These are phyloP conservation scores for Labeo calbasu DNA, from an alignment of 2,797 vertebrate species.

Conservation along the genomic window DNA sequence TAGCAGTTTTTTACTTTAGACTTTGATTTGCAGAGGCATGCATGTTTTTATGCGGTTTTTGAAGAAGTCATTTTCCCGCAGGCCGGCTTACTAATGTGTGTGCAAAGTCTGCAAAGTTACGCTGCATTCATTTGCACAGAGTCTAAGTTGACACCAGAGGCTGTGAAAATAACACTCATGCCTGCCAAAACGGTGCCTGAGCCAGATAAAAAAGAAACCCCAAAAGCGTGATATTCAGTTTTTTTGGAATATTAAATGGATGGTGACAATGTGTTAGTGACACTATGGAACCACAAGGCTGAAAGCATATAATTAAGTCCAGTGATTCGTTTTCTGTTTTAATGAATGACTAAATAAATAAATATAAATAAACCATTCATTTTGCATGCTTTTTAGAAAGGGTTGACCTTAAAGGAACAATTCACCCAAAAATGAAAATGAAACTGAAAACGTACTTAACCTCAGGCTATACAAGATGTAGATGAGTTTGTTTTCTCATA, in stretches of 20 bases:
- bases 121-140: conserved; percentile 69
- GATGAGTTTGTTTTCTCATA: background rate
- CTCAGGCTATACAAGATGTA: background rate
- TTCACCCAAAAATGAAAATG: background rate
- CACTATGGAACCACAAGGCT: background rate
- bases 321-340: conserved; percentile 8
- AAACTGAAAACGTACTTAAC: background rate
- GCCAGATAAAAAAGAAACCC: conserved; percentile 37
- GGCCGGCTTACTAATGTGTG: conserved; percentile 35
- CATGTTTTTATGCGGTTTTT: conserved; percentile 31
- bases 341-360: background rate
- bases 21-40: conserved; percentile 4
- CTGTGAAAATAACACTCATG: conserved; percentile 46
- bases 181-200: conserved; percentile 42
- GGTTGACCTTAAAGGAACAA: background rate
- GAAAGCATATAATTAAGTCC: background rate
- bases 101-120: conserved; percentile 54
- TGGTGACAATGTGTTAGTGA: conserved; percentile 7
- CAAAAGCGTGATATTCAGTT: conserved; percentile 22
- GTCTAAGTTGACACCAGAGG: conserved; percentile 64
- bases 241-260: conserved; percentile 19
- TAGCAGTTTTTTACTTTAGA: background rate
- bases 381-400: background rate
- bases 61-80: conserved; percentile 33
- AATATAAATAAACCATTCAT: background rate